Percentiles rank a stretch among this genome's conserved stretches.
Conservation (phyloP, 1,140 invertebrate genomes). For the Drosophila yakuba region DNA sequence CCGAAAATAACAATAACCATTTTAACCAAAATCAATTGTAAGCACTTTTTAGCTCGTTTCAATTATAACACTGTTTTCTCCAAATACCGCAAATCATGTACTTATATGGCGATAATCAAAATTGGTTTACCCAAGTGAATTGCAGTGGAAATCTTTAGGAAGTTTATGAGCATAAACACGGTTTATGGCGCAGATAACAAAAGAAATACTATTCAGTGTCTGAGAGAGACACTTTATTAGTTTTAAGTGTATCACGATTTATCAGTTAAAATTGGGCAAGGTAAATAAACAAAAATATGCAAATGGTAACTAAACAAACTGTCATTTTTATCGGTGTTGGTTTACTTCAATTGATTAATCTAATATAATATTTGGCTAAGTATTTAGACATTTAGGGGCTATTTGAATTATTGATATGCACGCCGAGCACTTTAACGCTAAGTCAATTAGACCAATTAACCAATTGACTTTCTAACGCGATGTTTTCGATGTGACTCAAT, state of each 20-base stretch:
- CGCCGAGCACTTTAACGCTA: background rate
- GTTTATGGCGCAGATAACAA: conserved; percentile 57
- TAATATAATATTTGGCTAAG: conserved; percentile 9
- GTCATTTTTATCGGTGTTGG: conserved; percentile 6
- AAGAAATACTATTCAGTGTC: conserved; percentile 30
- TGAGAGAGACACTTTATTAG: conserved; percentile 23
- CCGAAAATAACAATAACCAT: conserved; percentile 5
- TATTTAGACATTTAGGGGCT: background rate
- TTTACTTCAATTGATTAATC: conserved; percentile 22
- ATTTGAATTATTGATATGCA: conserved; percentile 5
- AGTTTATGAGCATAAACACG: conserved; percentile 37
- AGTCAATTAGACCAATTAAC: conserved; percentile 25
- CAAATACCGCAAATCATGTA: conserved; percentile 9
- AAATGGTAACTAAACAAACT: conserved; percentile 21
- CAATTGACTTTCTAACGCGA: conserved; percentile 3
- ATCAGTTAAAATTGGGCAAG: conserved; percentile 12
- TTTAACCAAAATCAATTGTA: conserved; percentile 2
- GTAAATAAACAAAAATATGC: conserved; percentile 34
- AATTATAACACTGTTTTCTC: conserved; percentile 2
- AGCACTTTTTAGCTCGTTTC: background rate
- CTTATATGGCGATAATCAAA: conserved; percentile 28
- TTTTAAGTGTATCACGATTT: conserved; percentile 25
- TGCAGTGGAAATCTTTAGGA: conserved; percentile 39
- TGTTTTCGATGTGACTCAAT: background rate
- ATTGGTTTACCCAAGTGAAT: conserved; percentile 51